Base-by-base conservation (phyloP, 2,888 invertebrate species). In the Thereva unica region DNA sequence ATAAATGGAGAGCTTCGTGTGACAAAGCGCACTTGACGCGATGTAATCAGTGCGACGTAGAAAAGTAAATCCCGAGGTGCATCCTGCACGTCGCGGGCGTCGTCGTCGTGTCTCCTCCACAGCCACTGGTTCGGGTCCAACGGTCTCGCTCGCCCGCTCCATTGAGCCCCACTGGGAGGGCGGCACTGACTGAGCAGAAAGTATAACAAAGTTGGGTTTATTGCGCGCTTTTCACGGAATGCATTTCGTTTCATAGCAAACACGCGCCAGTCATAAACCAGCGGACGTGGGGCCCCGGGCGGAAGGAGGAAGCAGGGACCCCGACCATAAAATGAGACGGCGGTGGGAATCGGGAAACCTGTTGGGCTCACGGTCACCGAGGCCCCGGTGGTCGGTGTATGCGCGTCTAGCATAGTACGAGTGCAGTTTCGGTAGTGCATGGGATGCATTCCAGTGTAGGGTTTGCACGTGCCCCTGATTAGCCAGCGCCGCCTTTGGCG, bases 391-490 rank as follows among this genome's bases (percentile, higher is more conserved):
- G 4, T 10, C 56, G 12, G 10, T 47, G 47, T 47, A 10, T 47
- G 23, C 23, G 23, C 10, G 8, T 12, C 9, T 10, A n/a, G 47
- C 5, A 10, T 47, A 10, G n/a, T 47, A 47, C 10, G n/a, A 50
- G 34, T 23, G 9, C 5, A 23, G 34, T 5, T 23, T 23, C 23
- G 23, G 23, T 23, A 23, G 23, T 23, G 50, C 23, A 50, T 9
- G 9, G 8, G 12, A 35, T 57, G 35, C 45, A 35, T 34, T 42
- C 35, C 34, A 8, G 37, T 47, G 38, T 47, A 34, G 38, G 47
- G 23, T 23, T 2, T 59, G 47, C 57, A 57, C 57, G 57, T 57
- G 56, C 44, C 42, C 23, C 35, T 56, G 57, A 59, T 59, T 59
- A 59, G 40, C 61, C 50, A 23, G 23, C 23, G 23, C 23, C 23